Evolutionary conservation across 2,888 invertebrate genomes (phyloP).

Genomic region (Bombylius discolor): DNA sequence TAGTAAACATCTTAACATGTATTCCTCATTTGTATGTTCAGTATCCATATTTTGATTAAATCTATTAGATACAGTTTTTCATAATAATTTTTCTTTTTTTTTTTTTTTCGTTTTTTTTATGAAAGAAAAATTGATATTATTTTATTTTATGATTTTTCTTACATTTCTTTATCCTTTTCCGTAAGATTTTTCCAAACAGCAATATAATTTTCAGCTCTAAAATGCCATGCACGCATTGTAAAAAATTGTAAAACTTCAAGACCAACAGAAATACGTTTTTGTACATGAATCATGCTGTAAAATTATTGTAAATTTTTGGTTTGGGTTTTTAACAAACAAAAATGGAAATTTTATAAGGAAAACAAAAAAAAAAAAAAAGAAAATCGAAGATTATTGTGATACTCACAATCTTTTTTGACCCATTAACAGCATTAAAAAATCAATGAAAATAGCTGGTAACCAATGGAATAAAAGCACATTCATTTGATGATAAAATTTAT

Average conservation of each 20-base stretch:
- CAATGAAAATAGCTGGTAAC: constrained; percentile 69
- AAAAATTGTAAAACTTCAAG: constrained; percentile 78
- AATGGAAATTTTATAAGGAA: too few relatives aligned
- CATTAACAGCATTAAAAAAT: constrained; percentile 60
- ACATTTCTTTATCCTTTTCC: constrained; percentile 37
- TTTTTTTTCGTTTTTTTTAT: not conserved
- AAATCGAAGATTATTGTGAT: too few relatives aligned
- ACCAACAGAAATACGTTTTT: constrained; percentile 60
- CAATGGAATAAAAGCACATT: constrained; percentile 68
- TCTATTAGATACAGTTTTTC: not conserved
- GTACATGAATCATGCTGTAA: constrained; percentile 63
- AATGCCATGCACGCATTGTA: constrained; percentile 77
- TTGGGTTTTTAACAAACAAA: not conserved
- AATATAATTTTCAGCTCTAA: constrained; percentile 55
- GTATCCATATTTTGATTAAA: not conserved
- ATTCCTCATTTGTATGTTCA: not conserved
- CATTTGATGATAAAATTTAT: constrained; percentile 52
- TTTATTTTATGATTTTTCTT: not conserved
- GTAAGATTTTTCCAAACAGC: constrained; percentile 34
- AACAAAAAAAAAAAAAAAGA: too few relatives aligned
- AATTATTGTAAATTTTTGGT: not conserved
- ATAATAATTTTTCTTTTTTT: not conserved
- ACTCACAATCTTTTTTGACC: constrained; percentile 75
- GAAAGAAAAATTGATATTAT: too few relatives aligned
- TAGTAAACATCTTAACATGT: constrained; percentile 42